A percentile compares a stretch with the other conserved stretches of the same genome.
phyloP scores from a whole-genome alignment of 2,888 invertebrate genomes.

The Acleris sparsana region DNA sequence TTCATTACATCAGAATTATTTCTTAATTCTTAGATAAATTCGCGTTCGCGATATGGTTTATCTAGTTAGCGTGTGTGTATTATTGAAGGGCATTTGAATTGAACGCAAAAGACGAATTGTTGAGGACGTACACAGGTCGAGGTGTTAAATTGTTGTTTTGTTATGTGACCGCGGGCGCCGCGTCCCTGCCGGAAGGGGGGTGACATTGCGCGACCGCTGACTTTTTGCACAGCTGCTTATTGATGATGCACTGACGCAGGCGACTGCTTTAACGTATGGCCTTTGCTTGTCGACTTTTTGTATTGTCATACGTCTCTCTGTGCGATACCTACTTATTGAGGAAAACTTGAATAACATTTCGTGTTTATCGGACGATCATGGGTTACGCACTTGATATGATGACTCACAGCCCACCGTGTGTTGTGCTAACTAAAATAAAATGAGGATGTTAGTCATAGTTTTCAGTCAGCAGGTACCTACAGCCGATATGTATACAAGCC shows the following conservation, averaged over 20 bases:
- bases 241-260: slow-evolving; percentile 70
- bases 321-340: slow-evolving; percentile 20
- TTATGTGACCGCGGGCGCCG: slow-evolving; percentile 50
- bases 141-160: slow-evolving; percentile 62
- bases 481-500: no score
- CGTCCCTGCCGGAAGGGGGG: slow-evolving; percentile 73
- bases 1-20: no score
- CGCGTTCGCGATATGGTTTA: no score
- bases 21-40: no score
- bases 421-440: slow-evolving; percentile 4
- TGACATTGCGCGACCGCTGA: slow-evolving; percentile 77
- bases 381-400: slow-evolving; percentile 9
- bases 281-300: slow-evolving; percentile 25
- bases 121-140: slow-evolving; percentile 45
- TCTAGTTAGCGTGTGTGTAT: no score
- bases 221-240: slow-evolving; percentile 64
- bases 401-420: slow-evolving; percentile 10
- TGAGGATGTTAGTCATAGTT: slow-evolving; percentile 9
- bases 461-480: no score
- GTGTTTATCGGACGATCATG: slow-evolving; percentile 12
- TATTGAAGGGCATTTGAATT: slow-evolving; percentile 22
- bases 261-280: slow-evolving; percentile 47
- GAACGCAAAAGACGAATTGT: slow-evolving; percentile 57
- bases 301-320: slow-evolving; percentile 15
- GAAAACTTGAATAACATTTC: slow-evolving; percentile 23